Conservation (phyloP, 2,113 vertebrate species). For the Lethenteron camtschaticum region DNA sequence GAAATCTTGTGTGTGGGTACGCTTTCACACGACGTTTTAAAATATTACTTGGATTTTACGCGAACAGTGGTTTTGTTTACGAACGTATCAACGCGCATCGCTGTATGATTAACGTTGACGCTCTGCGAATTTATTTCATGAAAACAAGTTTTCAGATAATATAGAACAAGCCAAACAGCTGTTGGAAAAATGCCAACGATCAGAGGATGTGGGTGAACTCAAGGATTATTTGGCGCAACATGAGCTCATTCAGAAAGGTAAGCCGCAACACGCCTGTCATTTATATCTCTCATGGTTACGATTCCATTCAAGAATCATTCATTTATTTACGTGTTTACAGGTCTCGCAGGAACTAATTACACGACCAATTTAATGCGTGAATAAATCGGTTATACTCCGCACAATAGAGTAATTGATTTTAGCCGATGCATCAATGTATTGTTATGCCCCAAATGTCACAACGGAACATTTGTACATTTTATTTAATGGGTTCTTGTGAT, state of each 20-base stretch:
- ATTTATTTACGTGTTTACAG: too few relatives aligned
- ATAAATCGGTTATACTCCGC: background rate
- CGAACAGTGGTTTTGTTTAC: background rate
- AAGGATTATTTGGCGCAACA: conserved; percentile 29
- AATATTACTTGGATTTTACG: conserved; percentile 12
- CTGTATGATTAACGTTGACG: background rate
- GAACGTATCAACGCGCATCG: background rate
- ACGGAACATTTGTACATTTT: too few relatives aligned
- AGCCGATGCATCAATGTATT: background rate
- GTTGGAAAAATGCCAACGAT: conserved; percentile 22
- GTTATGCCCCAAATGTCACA: too few relatives aligned
- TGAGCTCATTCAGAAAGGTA: conserved; percentile 40
- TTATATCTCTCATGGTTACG: background rate
- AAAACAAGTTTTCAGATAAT: conserved; percentile 39
- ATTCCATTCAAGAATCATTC: background rate
- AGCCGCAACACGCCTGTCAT: conserved; percentile 4
- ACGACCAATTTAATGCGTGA: conserved; percentile 1
- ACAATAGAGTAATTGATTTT: conserved; percentile 1
- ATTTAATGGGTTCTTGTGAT: too few relatives aligned
- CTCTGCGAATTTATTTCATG: background rate
- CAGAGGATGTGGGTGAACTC: conserved; percentile 20
- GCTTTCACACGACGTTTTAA: conserved; percentile 5
- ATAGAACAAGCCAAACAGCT: conserved; percentile 48
- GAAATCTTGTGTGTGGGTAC: background rate
- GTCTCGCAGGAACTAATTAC: background rate